Evolutionary conservation across 1,140 invertebrate species (phyloP).

Genomic region (Pseudomyrmex gracilis): DNA sequence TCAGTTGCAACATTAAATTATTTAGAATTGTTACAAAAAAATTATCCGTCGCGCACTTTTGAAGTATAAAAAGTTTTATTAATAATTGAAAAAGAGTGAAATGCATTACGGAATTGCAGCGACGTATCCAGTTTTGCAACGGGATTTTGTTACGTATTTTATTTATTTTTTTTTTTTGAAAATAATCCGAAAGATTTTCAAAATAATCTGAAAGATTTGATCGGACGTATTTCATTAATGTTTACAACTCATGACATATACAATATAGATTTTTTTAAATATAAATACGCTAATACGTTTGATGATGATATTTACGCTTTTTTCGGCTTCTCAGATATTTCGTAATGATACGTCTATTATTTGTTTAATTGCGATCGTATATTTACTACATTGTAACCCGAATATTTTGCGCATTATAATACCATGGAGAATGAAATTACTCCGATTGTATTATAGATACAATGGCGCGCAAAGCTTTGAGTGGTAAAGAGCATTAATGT

Average conservation of each 20-base stretch:
- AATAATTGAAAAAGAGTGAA: too few species aligned
- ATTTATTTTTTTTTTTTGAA: too few species aligned
- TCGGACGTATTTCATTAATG: too few species aligned
- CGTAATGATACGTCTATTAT: background rate
- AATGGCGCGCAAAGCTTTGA: conserved; percentile 35
- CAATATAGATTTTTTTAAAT: too few species aligned
- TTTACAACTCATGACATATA: too few species aligned
- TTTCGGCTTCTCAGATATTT: background rate
- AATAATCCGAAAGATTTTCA: too few species aligned
- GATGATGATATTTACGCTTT: background rate
- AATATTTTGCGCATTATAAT: conserved; percentile 24
- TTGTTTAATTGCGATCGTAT: background rate
- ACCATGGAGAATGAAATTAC: conserved; percentile 12
- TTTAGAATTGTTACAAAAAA: background rate
- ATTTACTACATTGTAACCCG: background rate
- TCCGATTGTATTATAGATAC: conserved; percentile 21
- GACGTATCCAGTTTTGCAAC: too few species aligned
- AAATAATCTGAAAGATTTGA: too few species aligned
- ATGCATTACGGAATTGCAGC: too few species aligned
- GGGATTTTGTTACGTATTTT: too few species aligned
- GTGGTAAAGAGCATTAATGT: conserved; percentile 44
- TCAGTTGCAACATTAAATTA: background rate
- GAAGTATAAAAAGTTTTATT: too few species aligned
- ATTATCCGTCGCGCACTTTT: too few species aligned
- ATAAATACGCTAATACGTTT: background rate